Percentiles rank a stretch among this genome's conserved stretches.
Conservation (phyloP, 2,888 invertebrate genomes). For the Tiliacea aurago region DNA sequence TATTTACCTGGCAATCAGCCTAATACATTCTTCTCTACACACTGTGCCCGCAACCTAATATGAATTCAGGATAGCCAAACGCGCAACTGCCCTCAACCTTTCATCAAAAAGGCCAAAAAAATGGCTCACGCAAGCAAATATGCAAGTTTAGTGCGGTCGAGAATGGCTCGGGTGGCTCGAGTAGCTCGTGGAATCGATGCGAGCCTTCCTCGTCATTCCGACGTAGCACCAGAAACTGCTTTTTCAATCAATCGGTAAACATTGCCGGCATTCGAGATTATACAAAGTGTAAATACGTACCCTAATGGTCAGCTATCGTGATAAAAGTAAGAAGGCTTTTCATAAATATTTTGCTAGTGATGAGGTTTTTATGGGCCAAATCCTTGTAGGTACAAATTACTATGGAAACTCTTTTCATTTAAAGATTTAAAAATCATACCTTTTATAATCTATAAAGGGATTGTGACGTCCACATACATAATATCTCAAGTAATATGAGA, state of each 20-base stretch:
- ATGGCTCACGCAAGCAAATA: slow-evolving; percentile 32
- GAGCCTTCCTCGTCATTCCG: slow-evolving; percentile 27
- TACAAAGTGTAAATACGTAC: neutral
- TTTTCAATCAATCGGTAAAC: slow-evolving; percentile 29
- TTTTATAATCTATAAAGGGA: neutral
- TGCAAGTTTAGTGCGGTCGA: slow-evolving; percentile 44
- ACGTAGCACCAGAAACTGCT: slow-evolving; percentile 6
- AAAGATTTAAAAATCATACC: neutral
- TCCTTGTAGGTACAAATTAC: neutral
- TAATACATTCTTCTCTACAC: neutral
- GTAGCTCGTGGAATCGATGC: slow-evolving; percentile 15
- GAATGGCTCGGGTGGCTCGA: slow-evolving; percentile 26
- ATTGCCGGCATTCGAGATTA: neutral
- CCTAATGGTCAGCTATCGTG: neutral
- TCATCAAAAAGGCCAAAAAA: slow-evolving; percentile 12
- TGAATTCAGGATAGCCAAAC: neutral
- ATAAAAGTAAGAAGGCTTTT: neutral
- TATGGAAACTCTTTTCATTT: neutral
- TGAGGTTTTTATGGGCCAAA: neutral
- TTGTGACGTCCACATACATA: neutral
- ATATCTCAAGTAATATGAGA: neutral
- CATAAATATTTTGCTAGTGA: neutral
- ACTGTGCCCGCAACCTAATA: neutral
- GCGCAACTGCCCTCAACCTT: slow-evolving; percentile 10
- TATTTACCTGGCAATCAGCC: too few species aligned